A percentile compares a stretch with the other conserved stretches of the same genome.
These are phyloP conservation scores for Tipula helvola DNA, from an alignment of 2,888 invertebrate genomes.

Conservation along the genomic window DNA sequence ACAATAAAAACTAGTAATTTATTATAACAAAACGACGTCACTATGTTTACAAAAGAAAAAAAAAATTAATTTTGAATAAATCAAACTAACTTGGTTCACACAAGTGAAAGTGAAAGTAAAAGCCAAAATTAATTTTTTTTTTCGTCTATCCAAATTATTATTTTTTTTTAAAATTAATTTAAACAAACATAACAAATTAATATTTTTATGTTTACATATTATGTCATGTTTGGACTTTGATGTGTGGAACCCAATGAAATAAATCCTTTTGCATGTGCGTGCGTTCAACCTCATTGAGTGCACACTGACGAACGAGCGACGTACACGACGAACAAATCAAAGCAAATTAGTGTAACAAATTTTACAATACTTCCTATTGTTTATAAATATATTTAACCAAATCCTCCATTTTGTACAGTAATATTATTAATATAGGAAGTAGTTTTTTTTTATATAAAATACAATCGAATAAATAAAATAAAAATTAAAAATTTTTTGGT, in stretches of 20 bases:
- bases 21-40: neutral
- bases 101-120: neutral
- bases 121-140: neutral
- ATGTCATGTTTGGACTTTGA: neutral
- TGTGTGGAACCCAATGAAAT: neutral
- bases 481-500: neutral
- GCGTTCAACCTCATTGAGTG: neutral
- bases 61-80: neutral
- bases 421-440: neutral
- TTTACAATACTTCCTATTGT: neutral
- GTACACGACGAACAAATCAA: neutral
- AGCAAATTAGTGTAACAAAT: neutral
- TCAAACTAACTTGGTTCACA: neutral
- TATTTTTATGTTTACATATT: neutral
- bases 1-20: neutral
- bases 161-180: neutral
- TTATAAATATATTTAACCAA: neutral
- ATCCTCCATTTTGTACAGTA: neutral
- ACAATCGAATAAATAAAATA: neutral
- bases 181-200: neutral
- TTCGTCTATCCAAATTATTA: neutral
- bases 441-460: neutral
- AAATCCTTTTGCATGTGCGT: neutral
- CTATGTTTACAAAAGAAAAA: neutral
- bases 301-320: neutral